Percentiles rank a stretch among this genome's conserved stretches.
These are phyloP conservation scores for Zosterops japonicus DNA, from an alignment of 2,113 vertebrate species.

Conservation along the genomic window DNA sequence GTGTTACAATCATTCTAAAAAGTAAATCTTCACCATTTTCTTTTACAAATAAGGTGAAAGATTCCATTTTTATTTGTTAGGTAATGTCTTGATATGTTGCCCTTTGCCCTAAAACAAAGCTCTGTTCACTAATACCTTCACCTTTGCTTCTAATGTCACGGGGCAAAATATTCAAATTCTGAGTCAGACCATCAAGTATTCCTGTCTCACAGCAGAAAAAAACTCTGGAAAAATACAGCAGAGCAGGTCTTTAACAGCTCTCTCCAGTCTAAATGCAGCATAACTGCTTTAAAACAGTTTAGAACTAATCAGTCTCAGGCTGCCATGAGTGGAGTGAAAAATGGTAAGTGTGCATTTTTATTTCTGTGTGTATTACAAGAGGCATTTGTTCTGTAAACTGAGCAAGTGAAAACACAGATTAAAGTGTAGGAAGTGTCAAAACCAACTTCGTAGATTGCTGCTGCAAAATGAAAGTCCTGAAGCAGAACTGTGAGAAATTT, in stretches of 20 bases:
- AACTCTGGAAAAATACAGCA: not conserved
- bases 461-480: not conserved
- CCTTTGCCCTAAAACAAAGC: slow-evolving; percentile 12
- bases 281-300: not conserved
- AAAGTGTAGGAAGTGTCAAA: not conserved
- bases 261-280: not conserved
- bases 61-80: slow-evolving; percentile 50
- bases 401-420: not conserved
- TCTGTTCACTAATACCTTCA: slow-evolving; percentile 46
- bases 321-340: not conserved
- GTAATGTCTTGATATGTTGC: slow-evolving; percentile 29
- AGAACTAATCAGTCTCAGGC: not conserved
- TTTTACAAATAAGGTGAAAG: slow-evolving; percentile 60
- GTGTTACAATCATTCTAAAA: slow-evolving; percentile 33
- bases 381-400: not conserved
- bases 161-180: not conserved
- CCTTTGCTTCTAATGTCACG: not conserved
- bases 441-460: not conserved
- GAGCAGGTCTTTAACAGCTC: not conserved
- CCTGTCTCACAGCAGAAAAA: not conserved
- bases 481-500: not conserved
- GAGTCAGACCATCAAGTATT: slow-evolving; percentile 6
- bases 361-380: not conserved
- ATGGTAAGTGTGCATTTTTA: not conserved
- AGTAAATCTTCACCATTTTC: slow-evolving; percentile 52